Evolutionary conservation across 2,797 vertebrate genomes (phyloP), one percentile per base, ranked within the genome.

Genomic region (Pangasius macronema): DNA sequence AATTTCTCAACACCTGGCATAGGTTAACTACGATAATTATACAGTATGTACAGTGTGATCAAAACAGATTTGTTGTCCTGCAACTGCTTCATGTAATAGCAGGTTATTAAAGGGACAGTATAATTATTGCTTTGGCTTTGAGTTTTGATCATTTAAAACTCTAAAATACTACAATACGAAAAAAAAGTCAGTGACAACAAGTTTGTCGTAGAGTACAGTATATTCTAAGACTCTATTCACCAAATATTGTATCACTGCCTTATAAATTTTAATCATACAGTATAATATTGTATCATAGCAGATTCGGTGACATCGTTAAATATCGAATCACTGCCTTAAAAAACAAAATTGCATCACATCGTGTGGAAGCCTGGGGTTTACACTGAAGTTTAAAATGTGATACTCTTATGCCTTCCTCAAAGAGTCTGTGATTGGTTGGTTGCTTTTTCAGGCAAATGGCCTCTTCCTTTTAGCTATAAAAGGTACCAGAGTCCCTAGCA

Each of bases 111-210:
- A 6, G 53, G 76, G 24, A 39, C 22, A 42, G 61, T 63, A 68
- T 82, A 49, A 59, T 76, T 63, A 59, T 46, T 79, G 80, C 51
- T 83, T 89, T 86, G 22, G 24, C 46, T 76, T 30, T 76, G 27
- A 51, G 16, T 51, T 53, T n/a, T 76, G n/a, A 51, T 76, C 1
- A 51, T 76, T 16, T 76, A 53, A 53, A 76, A 36, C 30, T n/a
- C n/a, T n/a, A n/a, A n/a, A n/a, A n/a, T n/a, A n/a, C n/a, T n/a
- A n/a, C n/a, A n/a, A n/a, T n/a, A n/a, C n/a, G n/a, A n/a, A n/a
- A n/a, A n/a, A n/a, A n/a, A n/a, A n/a, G n/a, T n/a, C n/a, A n/a
- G n/a, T n/a, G n/a, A n/a, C n/a, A n/a, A n/a, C n/a, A n/a, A n/a
- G n/a, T n/a, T n/a, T n/a, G n/a, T n/a, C n/a, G n/a, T n/a, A n/a